Percentiles rank a stretch among this genome's conserved stretches.
These are phyloP conservation scores for Leucoraja erinaceus DNA, from an alignment of 2,113 vertebrate genomes.

Conservation along the genomic window DNA sequence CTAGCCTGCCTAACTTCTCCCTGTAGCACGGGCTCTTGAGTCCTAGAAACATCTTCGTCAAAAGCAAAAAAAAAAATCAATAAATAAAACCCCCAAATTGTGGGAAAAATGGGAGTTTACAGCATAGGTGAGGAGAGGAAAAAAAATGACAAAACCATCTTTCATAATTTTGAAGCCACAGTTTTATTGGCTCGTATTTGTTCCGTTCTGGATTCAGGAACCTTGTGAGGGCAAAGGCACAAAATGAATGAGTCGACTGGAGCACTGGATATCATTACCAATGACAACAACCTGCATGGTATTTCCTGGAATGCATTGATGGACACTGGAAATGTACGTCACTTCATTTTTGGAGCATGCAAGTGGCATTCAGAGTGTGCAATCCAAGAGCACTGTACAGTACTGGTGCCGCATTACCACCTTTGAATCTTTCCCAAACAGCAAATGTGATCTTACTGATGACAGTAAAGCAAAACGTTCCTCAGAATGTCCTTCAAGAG, in stretches of 20 bases:
- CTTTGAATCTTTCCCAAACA: background rate
- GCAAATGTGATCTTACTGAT: background rate
- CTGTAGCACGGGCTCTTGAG: too few species aligned
- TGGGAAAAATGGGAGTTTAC: too few species aligned
- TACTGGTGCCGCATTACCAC: background rate
- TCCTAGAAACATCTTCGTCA: too few species aligned
- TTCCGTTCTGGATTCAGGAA: background rate
- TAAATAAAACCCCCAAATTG: too few species aligned
- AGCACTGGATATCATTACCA: background rate
- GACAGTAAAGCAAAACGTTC: background rate
- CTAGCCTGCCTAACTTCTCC: too few species aligned
- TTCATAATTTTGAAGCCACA: background rate
- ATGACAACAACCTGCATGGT: background rate
- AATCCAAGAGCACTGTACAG: background rate
- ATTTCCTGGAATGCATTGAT: background rate
- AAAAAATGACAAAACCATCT: background rate
- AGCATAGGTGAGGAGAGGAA: too few species aligned
- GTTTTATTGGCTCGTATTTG: background rate
- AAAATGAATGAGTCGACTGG: background rate
- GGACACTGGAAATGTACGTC: background rate
- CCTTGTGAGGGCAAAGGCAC: background rate
- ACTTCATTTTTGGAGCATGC: background rate
- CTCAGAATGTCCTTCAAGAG: background rate
- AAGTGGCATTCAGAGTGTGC: background rate
- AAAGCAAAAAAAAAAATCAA: too few species aligned